Conservation (phyloP, 2,797 vertebrate species). For the Leuciscus waleckii region DNA sequence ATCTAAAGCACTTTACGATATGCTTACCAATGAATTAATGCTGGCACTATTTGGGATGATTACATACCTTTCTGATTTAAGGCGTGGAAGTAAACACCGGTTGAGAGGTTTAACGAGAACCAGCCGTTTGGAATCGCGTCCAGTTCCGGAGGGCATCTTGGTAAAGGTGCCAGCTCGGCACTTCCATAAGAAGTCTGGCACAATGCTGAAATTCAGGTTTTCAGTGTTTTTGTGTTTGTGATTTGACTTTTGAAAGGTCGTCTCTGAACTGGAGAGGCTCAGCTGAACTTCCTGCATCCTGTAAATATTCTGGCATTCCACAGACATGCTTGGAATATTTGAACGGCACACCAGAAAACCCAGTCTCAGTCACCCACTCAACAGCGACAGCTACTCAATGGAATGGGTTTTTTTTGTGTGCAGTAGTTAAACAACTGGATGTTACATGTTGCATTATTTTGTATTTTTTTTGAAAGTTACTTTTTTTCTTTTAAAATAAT, state of each 20-base stretch:
- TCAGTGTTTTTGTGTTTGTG: neutral
- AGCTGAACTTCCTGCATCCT: conserved; percentile 56
- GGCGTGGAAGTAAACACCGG: neutral
- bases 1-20: neutral
- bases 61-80: neutral
- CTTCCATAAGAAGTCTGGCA: conserved; percentile 9
- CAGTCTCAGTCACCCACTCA: neutral
- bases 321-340: conserved; percentile 64
- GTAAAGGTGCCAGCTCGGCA: neutral
- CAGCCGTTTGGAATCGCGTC: neutral
- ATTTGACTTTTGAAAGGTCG: conserved; percentile 53
- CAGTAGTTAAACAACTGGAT: neutral
- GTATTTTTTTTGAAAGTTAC: neutral
- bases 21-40: neutral
- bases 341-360: neutral
- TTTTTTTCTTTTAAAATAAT: neutral
- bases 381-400: neutral
- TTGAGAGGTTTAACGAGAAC: neutral
- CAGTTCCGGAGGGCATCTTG: neutral
- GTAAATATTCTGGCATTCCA: conserved; percentile 60
- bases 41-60: neutral
- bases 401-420: neutral
- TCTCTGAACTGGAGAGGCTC: conserved; percentile 54
- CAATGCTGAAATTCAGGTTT: neutral
- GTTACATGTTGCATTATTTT: neutral